Base-by-base conservation (phyloP, 2,113 vertebrate genomes). In the Alethe diademata region DNA sequence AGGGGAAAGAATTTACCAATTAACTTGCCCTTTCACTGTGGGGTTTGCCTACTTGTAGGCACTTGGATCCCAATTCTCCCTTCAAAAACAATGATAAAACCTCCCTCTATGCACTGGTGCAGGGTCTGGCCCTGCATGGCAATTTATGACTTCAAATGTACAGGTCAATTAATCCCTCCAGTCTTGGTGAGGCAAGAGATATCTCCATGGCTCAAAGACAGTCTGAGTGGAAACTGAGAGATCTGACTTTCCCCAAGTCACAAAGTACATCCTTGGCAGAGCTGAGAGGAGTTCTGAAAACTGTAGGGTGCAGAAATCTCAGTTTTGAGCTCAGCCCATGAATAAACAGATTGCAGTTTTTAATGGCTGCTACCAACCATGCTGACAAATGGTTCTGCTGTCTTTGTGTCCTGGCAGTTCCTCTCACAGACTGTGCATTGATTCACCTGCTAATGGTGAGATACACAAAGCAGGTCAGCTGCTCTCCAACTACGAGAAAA, bases 381-480 rank as follows among this genome's bases (percentile, higher is more conserved):
- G 2, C 23, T n/a, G 40, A 33, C 1, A 88, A n/a, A 83, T 18
- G 15, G n/a, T 25, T 64, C 45, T 65, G 71, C 51, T 70, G 53
- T 19, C 36, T 70, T 26, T 29, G 76, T 42, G 73, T 75, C 58
- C 72, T 50, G 57, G 47, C 22, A 61, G 66, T 4, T 72, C 48
- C 33, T 88, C 62, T 54, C 8, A 14, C 2, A 58, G 38, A 22
- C 31, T 4, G 7, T 7, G 36, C 24, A 96, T 28, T 25, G 26
- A 50, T 95, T 98, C 40, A 92, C 90, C 58, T 94, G 36, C 86
- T 73, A 31, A 89, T 65, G 61, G 88, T 69, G 23, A 80, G 88
- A 81, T 75, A 86, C 60, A 88, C 83, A 82, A 84, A 93, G 47
- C 96, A 75, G 53, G 67, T 94, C 62, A 98, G 24, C 50, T 97